phyloP scores from a whole-genome alignment of 2,113 vertebrate species.

The Callithrix jacchus region DNA sequence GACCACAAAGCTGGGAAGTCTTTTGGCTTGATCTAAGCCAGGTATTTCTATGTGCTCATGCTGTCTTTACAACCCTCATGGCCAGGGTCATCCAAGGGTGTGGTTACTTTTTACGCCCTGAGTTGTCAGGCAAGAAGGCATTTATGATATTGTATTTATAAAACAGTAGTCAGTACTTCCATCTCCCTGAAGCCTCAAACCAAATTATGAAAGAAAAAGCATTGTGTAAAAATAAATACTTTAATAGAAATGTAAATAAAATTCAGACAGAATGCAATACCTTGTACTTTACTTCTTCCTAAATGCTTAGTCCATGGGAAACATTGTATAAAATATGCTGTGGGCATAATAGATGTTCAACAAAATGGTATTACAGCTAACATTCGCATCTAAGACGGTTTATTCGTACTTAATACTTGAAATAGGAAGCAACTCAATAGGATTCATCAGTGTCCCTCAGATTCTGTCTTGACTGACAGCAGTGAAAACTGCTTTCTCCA shows the following conservation, averaged over 20 bases:
- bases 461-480: not conserved
- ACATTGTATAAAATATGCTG: not conserved
- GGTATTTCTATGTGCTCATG: too few relatives aligned
- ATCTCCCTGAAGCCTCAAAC: not conserved
- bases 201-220: not conserved
- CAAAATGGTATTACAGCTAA: not conserved
- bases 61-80: not conserved
- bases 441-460: not conserved
- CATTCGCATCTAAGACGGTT: not conserved
- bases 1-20: accelerated
- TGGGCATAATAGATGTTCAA: not conserved
- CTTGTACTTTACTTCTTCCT: not conserved
- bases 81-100: not conserved
- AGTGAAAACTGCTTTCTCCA: not conserved
- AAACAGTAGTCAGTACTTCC: not conserved
- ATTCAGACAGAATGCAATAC: not conserved
- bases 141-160: not conserved
- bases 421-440: not conserved
- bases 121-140: not conserved
- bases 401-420: not conserved
- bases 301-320: not conserved
- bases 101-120: not conserved
- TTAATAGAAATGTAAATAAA: not conserved
- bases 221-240: not conserved
- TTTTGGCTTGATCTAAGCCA: not conserved